These are phyloP conservation scores for Psettodes erumei DNA, from an alignment of 2,113 vertebrate species.

Conservation along the genomic window DNA sequence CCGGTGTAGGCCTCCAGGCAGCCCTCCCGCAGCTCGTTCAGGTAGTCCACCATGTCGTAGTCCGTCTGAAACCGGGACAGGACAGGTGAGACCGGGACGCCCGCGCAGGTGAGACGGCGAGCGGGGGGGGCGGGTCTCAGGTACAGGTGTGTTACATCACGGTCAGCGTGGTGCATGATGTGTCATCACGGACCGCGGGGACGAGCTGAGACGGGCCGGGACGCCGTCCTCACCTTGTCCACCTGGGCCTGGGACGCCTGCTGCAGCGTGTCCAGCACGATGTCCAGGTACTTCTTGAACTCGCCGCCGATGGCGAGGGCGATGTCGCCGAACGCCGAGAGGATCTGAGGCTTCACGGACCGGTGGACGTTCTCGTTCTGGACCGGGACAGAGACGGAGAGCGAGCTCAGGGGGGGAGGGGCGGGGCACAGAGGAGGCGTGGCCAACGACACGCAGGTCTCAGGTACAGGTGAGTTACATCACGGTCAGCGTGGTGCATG, in stretches of 20 bases:
- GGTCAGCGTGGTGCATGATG: slow-evolving; percentile 49
- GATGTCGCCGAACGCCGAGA: slow-evolving; percentile 96
- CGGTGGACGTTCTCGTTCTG: slow-evolving; percentile 98
- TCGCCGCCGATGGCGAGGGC: slow-evolving; percentile 97
- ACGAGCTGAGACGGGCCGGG: too few relatives aligned
- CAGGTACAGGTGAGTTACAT: slow-evolving; percentile 28
- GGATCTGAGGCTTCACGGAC: slow-evolving; percentile 98
- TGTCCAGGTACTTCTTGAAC: slow-evolving; percentile 98
- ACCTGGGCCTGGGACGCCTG: slow-evolving; percentile 98
- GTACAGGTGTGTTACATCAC: slow-evolving; percentile 26
- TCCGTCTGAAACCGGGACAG: slow-evolving; percentile 87
- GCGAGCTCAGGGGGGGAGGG: too few relatives aligned
- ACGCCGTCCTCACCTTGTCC: slow-evolving; percentile 98
- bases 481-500: slow-evolving; percentile 51
- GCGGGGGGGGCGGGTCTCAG: too few relatives aligned
- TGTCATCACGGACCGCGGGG: slow-evolving; percentile 27
- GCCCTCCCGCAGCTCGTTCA: slow-evolving; percentile 96
- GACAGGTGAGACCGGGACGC: too few relatives aligned
- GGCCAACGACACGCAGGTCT: too few relatives aligned
- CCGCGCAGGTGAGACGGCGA: too few relatives aligned
- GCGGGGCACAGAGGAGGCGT: background rate
- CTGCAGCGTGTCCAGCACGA: slow-evolving; percentile 96
- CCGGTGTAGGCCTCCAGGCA: slow-evolving; percentile 98
- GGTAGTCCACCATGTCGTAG: slow-evolving; percentile 99
- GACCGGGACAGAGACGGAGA: background rate